Base-by-base conservation (phyloP, 92 coral and sea anemone genomes). In the Porites divaricata region DNA sequence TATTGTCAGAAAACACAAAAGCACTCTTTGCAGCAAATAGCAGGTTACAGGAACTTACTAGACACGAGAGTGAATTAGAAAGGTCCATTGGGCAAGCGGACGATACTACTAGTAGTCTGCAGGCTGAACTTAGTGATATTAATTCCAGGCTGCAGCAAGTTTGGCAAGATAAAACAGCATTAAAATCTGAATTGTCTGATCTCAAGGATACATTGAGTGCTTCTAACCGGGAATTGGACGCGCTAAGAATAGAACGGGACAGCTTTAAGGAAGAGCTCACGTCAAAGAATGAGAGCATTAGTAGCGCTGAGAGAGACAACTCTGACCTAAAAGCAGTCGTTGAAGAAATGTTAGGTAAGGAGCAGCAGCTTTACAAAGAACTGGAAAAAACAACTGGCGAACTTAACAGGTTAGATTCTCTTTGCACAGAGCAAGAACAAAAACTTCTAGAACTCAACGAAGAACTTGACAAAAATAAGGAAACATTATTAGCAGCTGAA, bases 321-420 rank as follows among this genome's bases (percentile, higher is more conserved):
- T 83, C 85, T 10, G 81, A 67, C 25, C 28, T 74, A 52, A 85
- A 84, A 73, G 66, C 14, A 72, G 45, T 66, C 2, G 50, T 89
- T 21, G 89, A 89, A 28, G 48, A 84, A 25, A 67, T 76, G 57
- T 70, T 53, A 24, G 77, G 26, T n/a, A 77, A 80, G 51, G 89
- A 59, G 74, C 75, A 78, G 28, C 71, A 50, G 53, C 11, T 72
- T 11, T 23, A 17, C 54, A 58, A 16, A 23, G 69, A 86, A 15
- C 64, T 87, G 81, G 65, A 87, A 51, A 66, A 81, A 17, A 74
- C 69, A 1, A 74, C 54, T 17, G 48, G n/a, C 15, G 81, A 80
- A 14, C 35, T 21, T n/a, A 52, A 80, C 9, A 24, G 26, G 10
- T 7, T 76, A 35, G 50, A 35, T 16, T 64, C 71, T 17, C 79